Evolutionary conservation across 2,113 vertebrate genomes (phyloP), one percentile per base, ranked within the genome.

Genomic region (Atherinomorus stipes): DNA sequence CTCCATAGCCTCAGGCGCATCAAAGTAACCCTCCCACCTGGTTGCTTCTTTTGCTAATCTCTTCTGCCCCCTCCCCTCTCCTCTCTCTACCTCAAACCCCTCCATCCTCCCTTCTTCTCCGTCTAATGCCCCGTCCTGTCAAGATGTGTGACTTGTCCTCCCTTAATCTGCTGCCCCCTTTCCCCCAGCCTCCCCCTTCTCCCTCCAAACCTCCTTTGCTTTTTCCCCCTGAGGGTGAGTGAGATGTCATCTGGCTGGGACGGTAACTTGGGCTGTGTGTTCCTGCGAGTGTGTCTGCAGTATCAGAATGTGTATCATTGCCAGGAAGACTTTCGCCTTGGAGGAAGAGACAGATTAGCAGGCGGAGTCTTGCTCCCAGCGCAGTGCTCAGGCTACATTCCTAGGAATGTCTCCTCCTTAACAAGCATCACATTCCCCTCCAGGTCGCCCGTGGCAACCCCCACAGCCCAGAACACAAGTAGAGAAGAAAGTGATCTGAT

Each of bases 311-410:
- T 52, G 53, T 73, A 63, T 73, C 78, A 21, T 59, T 1, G 74
- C 86, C 86, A 85, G 79, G 66, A 91, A 88, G 89, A 86, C 73
- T 76, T 66, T 52, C 67, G 63, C 90, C 86, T 91, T 50, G 51
- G 83, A 91, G 90, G 85, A 90, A 89, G 80, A 91, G 82, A 88
- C 91, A 89, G 90, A 93, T 92, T 90, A 91, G 83, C n/a, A 76
- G 53, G 68, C 74, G 62, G 62, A 71, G 63, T 78, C 72, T 81
- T 10, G 83, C 90, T 91, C 80, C 80, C 84, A 88, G 86, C 61
- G 7, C 44, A 38, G n/a, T 62, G 7, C 56, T 90, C 80, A 72
- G 77, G 78, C 70, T 56, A 71, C 81, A 85, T 91, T 87, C 88
- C 83, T 66, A 76, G 72, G 87, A 88, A 86, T 42, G 58, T 83